These are phyloP conservation scores for Drosophila putrida DNA, from an alignment of 2,888 invertebrate species.

Conservation along the genomic window DNA sequence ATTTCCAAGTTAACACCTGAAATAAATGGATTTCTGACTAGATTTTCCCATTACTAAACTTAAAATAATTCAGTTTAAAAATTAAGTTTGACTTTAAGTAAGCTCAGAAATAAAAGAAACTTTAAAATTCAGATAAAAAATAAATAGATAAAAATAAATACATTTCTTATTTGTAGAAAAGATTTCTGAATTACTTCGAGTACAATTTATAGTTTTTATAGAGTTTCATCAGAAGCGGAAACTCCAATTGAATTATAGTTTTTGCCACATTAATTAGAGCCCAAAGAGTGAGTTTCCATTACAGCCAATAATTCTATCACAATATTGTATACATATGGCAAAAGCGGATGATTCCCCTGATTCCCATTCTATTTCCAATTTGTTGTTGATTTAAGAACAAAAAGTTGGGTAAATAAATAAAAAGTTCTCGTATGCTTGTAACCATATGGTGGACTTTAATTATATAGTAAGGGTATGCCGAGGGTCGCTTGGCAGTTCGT, in stretches of 20 bases:
- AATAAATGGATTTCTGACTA: no score
- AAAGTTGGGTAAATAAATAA: constrained; percentile 15
- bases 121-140: no score
- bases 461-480: constrained; percentile 32
- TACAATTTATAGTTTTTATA: neutral
- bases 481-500: constrained; percentile 14
- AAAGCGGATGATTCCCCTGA: constrained; percentile 8
- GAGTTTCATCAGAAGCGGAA: neutral
- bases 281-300: neutral
- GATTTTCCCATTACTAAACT: no score
- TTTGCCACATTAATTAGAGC: constrained; percentile 1
- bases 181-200: no score
- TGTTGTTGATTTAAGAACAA: constrained; percentile 1
- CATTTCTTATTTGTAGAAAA: no score
- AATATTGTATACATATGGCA: constrained; percentile 2
- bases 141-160: no score
- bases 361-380: neutral
- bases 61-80: no score
- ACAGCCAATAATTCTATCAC: constrained; percentile 2
- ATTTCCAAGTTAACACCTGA: no score
- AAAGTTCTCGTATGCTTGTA: neutral
- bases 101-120: no score
- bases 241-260: constrained; percentile 22
- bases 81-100: no score
- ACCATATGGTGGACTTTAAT: constrained; percentile 14